phyloP scores from a whole-genome alignment of 2,113 vertebrate species.

The Pseudolaguvia tuberculata region DNA sequence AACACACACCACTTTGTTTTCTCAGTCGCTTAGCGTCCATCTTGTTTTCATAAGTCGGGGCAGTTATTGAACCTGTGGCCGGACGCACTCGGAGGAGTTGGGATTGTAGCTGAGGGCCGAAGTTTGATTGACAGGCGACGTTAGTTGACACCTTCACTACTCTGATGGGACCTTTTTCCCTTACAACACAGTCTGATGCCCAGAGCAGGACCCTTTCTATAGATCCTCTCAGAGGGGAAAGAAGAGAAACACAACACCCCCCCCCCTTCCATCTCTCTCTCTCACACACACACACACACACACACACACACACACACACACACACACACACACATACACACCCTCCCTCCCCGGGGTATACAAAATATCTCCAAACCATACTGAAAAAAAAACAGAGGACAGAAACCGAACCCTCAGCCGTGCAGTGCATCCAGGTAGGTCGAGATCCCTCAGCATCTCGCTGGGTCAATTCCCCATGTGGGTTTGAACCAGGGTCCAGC shows the following conservation, averaged over 20 bases:
- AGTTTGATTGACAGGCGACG: constrained; percentile 66
- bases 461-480: constrained; percentile 33
- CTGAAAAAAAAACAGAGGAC: constrained; percentile 51
- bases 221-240: constrained; percentile 22
- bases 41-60: constrained; percentile 48
- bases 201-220: constrained; percentile 29
- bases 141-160: constrained; percentile 64
- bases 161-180: constrained; percentile 61
- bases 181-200: constrained; percentile 62
- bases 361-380: constrained; percentile 1
- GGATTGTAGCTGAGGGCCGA: constrained; percentile 59
- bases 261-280: too few relatives aligned
- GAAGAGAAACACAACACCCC: constrained; percentile 11
- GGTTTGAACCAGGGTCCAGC: constrained; percentile 17
- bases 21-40: constrained; percentile 21
- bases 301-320: too few relatives aligned
- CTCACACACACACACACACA: too few relatives aligned
- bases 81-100: constrained; percentile 48
- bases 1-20: constrained; percentile 20
- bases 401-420: constrained; percentile 49
- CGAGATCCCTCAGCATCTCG: constrained; percentile 17
- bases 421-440: constrained; percentile 46
- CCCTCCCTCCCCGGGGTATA: too few relatives aligned
- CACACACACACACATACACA: too few relatives aligned
- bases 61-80: constrained; percentile 62